Evolutionary conservation across 2,888 invertebrate genomes (phyloP).

Genomic region (Holacanthella duospinosa): DNA sequence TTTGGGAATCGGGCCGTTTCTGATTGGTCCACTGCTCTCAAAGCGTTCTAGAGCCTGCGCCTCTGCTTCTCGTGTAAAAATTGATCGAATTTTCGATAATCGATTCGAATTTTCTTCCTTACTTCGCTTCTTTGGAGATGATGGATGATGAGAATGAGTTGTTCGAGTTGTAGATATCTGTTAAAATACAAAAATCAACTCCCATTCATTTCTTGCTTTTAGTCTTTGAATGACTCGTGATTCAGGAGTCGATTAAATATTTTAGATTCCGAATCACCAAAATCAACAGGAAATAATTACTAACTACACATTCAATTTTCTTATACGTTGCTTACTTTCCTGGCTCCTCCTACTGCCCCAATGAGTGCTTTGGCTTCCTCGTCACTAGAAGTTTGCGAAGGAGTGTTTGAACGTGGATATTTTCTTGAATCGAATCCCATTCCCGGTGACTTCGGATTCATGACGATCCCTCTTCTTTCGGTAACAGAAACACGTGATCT

Average conservation of each 20-base stretch:
- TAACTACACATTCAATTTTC: neutral
- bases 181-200: neutral
- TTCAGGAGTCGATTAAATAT: neutral
- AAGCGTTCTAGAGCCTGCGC: neutral
- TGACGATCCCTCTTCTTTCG: neutral
- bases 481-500: neutral
- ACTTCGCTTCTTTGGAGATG: constrained; percentile 12
- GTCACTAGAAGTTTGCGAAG: constrained; percentile 32
- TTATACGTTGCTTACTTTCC: neutral
- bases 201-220: neutral
- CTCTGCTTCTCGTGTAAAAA: constrained; percentile 5
- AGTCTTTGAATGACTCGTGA: neutral
- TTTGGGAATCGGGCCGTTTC: neutral
- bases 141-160: neutral
- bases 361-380: constrained; percentile 35
- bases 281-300: no score
- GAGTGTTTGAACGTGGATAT: neutral
- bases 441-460: constrained; percentile 12
- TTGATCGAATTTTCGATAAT: constrained; percentile 11
- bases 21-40: neutral
- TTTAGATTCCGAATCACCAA: no score
- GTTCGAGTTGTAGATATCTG: neutral
- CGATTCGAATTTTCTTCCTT: constrained; percentile 10
- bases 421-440: neutral
- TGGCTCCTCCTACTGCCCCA: constrained; percentile 5